Percentiles rank a stretch among this genome's conserved stretches.
Evolutionary conservation across 2,888 invertebrate genomes (phyloP).

Genomic region (Campoplex capitator): DNA sequence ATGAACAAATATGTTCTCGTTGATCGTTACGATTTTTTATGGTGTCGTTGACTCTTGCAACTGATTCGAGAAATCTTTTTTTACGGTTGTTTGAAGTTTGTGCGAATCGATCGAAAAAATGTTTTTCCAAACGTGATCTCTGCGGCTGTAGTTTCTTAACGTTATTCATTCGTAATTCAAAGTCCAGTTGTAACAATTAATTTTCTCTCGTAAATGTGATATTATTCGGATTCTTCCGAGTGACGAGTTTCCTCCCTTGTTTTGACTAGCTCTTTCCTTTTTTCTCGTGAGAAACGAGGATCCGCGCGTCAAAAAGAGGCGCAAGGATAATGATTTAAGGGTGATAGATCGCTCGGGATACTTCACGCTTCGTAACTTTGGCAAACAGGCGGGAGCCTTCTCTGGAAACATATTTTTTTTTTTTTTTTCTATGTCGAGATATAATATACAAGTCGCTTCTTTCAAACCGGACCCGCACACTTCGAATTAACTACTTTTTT

Average conservation of each 20-base stretch:
- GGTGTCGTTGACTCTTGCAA: neutral
- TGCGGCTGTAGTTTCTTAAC: neutral
- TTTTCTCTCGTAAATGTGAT: neutral
- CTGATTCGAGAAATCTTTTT: too few relatives aligned
- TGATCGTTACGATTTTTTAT: neutral
- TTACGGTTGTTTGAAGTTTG: neutral
- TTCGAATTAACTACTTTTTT: neutral
- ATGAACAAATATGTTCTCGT: neutral
- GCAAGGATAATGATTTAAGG: slow-evolving; percentile 11
- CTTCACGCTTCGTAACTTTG: slow-evolving; percentile 16
- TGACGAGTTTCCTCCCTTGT: neutral
- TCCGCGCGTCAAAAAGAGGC: neutral
- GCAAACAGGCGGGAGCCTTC: neutral
- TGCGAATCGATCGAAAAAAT: neutral
- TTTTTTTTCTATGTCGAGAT: neutral
- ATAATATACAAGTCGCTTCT: neutral
- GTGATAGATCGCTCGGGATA: slow-evolving; percentile 10
- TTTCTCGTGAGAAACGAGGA: slow-evolving; percentile 24
- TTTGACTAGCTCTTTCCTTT: slow-evolving; percentile 11
- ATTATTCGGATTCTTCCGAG: neutral
- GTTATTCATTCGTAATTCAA: neutral
- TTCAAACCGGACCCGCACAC: neutral
- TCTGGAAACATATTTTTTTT: neutral
- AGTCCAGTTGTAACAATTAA: neutral
- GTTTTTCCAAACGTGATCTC: neutral